Percentiles rank a stretch among this genome's conserved stretches.
phyloP scores from a whole-genome alignment of 2,113 vertebrate genomes.

The Python bivittatus region DNA sequence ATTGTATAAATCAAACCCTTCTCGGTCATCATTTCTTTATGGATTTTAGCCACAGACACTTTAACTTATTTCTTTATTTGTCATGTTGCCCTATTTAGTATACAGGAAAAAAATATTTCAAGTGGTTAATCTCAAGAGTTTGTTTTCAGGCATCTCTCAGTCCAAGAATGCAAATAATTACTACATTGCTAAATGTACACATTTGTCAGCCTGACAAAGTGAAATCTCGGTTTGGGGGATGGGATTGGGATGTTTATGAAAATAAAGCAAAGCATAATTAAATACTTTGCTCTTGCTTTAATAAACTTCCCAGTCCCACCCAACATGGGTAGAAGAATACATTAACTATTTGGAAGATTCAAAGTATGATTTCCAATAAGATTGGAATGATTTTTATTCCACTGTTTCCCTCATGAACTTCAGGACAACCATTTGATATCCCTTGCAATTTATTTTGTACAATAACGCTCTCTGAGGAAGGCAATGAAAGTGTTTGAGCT shows the following conservation, averaged over 20 bases:
- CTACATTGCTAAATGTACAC: not conserved
- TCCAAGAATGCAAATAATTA: conserved; percentile 44
- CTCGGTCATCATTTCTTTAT: conserved; percentile 44
- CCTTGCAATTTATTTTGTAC: not conserved
- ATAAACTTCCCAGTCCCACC: not conserved
- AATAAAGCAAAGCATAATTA: not conserved
- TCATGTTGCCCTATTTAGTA: conserved; percentile 47
- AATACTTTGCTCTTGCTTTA: not conserved
- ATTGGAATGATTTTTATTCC: not conserved
- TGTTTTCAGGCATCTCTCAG: conserved; percentile 32
- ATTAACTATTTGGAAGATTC: not conserved
- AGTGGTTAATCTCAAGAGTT: conserved; percentile 38
- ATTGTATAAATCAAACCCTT: conserved; percentile 55
- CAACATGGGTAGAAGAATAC: not conserved
- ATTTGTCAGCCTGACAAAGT: not conserved
- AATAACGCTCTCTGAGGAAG: not conserved
- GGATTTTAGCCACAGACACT: conserved; percentile 45
- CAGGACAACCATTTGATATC: not conserved
- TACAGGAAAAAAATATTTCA: conserved; percentile 45
- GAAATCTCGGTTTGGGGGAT: not conserved
- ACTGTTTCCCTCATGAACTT: not conserved
- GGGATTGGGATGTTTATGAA: not conserved
- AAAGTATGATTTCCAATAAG: not conserved
- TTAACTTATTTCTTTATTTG: conserved; percentile 33
- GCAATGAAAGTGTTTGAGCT: not conserved